These are phyloP conservation scores for Falco cherrug DNA, from an alignment of 2,797 vertebrate genomes.

Conservation along the genomic window DNA sequence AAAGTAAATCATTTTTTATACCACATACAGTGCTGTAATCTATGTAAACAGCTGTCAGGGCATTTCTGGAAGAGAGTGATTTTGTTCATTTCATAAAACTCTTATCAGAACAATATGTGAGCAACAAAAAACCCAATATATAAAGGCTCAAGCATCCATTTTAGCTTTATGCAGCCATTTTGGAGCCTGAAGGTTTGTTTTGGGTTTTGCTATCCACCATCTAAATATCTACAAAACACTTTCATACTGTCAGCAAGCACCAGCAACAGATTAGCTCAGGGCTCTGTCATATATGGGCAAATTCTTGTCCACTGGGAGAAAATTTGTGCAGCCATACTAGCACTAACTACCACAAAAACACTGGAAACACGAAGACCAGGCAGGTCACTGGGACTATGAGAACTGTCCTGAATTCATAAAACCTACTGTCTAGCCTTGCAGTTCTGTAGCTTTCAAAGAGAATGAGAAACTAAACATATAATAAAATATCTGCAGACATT, in stretches of 20 bases:
- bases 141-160: not conserved
- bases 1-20: not conserved
- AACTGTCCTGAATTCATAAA: not conserved
- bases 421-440: not conserved
- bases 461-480: not conserved
- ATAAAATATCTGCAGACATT: not conserved
- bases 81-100: slow-evolving; percentile 2
- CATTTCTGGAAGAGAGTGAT: not conserved
- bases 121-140: not conserved
- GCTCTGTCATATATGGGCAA: not conserved
- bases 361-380: not conserved
- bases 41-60: not conserved
- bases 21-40: not conserved
- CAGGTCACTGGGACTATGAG: not conserved
- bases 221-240: not conserved
- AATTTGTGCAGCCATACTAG: not conserved
- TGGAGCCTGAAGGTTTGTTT: not conserved
- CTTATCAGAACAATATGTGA: not conserved
- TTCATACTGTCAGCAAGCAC: not conserved
- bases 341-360: not conserved
- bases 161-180: not conserved
- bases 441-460: not conserved
- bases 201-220: not conserved
- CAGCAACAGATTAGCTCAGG: not conserved
- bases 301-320: not conserved